Evolutionary conservation across 2,888 invertebrate genomes (phyloP), one percentile per base, ranked within the genome.

Genomic region (Theodoxus fluviatilis): DNA sequence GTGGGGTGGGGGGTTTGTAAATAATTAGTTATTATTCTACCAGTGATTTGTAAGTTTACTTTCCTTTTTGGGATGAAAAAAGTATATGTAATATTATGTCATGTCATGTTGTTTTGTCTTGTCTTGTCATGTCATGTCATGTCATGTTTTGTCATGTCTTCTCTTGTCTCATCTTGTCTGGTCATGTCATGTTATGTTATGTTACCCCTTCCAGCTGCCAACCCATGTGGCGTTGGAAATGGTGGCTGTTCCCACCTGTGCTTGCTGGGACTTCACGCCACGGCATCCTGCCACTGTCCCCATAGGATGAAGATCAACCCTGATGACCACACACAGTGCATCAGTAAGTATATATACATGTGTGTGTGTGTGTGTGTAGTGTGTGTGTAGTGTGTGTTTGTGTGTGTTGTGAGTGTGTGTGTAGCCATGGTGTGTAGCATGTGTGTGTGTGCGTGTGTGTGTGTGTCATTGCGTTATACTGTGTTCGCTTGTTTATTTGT

Each of bases 191-290:
- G 3, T 3, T n/a, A 6, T 22, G 22, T 57, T 4, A 18, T 22
- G 22, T 18, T n/a, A 43, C 15, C 25, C n/a, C 15, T 74, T 72
- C 35, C 73, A 78, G 80, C 68, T 37, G 90, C 91, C 76, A 92
- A 94, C 71, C 84, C 84, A 0, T 95, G 95, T 82, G 92, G 91
- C 0, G 82, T 81, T 0, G 91, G 93, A 80, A 94, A 95, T 81
- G 94, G 95, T 0, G 93, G 93, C 7, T 95, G 95, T 83, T 94
- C 94, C 0, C 93, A 95, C 84, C 90, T 95, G 2, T 96, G 95
- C 84, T 89, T 95, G 52, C 93, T 86, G 35, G 79, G 95, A 93
- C 92, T 74, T 43, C 74, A 79, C 59, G 61, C 91, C 75, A 87
- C 86, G 0, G 91, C 89, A 79, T 90, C 92, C 0, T 96, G 95